These are phyloP conservation scores for Sorex maritimensis DNA, from an alignment of 2,797 vertebrate species.

Conservation along the genomic window DNA sequence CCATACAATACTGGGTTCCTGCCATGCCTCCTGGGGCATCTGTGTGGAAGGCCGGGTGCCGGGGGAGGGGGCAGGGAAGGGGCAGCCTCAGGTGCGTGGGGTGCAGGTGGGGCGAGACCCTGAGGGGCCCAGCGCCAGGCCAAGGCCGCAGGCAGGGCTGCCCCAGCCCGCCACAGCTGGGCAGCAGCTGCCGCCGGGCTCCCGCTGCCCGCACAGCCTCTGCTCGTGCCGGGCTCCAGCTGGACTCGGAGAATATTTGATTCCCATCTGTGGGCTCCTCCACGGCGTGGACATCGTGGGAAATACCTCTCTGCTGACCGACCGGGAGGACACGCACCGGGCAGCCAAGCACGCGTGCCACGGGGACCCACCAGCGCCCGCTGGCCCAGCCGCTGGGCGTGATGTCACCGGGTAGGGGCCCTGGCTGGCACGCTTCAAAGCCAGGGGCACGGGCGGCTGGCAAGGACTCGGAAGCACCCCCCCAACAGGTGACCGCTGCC, in stretches of 20 bases:
- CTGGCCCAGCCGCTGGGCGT: neutral
- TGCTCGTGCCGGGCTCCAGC: neutral
- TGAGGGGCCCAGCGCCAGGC: neutral
- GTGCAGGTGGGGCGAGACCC: neutral
- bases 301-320: neutral
- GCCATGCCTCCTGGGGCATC: neutral
- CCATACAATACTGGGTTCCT: neutral
- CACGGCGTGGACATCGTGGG: neutral
- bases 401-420: fast-evolving
- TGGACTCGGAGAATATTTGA: neutral
- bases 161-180: conserved; percentile 59
- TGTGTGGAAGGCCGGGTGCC: too few species aligned
- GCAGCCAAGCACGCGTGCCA: fast-evolving
- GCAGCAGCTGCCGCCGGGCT: conserved; percentile 19
- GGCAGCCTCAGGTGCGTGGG: neutral
- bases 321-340: fast-evolving
- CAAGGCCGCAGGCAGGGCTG: neutral
- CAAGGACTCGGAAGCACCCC: too few species aligned
- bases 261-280: neutral
- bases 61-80: neutral
- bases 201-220: neutral
- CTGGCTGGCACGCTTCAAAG: too few species aligned
- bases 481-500: too few species aligned
- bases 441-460: too few species aligned
- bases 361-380: neutral